Evolutionary conservation across 2,797 vertebrate species (phyloP).

Genomic region (Clarias pachynema): DNA sequence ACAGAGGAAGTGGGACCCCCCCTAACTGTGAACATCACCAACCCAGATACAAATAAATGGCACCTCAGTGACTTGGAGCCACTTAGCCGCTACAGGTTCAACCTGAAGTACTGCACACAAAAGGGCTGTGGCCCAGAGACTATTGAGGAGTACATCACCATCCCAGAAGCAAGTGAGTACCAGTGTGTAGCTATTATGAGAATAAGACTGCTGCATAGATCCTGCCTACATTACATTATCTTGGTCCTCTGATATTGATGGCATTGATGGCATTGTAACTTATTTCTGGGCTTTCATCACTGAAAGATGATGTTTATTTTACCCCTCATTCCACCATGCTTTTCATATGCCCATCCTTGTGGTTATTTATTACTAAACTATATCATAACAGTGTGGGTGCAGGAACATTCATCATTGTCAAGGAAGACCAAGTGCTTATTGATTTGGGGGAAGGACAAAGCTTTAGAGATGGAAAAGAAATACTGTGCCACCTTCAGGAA

Average conservation of each 20-base stretch:
- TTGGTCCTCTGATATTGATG: conserved; percentile 37
- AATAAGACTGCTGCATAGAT: neutral
- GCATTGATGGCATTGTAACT: conserved; percentile 50
- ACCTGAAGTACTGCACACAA: conserved; percentile 87
- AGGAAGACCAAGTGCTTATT: conserved; percentile 75
- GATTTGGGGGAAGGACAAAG: conserved; percentile 69
- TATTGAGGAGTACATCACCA: conserved; percentile 86
- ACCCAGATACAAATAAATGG: conserved; percentile 78
- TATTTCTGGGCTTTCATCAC: conserved; percentile 57
- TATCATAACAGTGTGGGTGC: conserved; percentile 66
- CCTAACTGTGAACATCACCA: conserved; percentile 77
- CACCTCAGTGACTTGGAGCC: conserved; percentile 80
- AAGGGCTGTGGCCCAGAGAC: conserved; percentile 84
- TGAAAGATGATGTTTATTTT: conserved; percentile 58
- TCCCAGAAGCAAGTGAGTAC: conserved; percentile 87
- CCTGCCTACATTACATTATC: neutral
- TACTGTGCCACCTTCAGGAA: conserved; percentile 40
- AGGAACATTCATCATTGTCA: conserved; percentile 78
- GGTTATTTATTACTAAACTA: conserved; percentile 75
- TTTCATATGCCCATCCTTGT: conserved; percentile 72
- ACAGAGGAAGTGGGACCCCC: conserved; percentile 82
- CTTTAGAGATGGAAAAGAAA: conserved; percentile 48
- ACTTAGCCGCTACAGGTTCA: conserved; percentile 91
- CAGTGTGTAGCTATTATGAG: neutral
- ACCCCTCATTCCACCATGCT: conserved; percentile 63